phyloP scores from a whole-genome alignment of 2,888 invertebrate genomes.

The Macaria notata region DNA sequence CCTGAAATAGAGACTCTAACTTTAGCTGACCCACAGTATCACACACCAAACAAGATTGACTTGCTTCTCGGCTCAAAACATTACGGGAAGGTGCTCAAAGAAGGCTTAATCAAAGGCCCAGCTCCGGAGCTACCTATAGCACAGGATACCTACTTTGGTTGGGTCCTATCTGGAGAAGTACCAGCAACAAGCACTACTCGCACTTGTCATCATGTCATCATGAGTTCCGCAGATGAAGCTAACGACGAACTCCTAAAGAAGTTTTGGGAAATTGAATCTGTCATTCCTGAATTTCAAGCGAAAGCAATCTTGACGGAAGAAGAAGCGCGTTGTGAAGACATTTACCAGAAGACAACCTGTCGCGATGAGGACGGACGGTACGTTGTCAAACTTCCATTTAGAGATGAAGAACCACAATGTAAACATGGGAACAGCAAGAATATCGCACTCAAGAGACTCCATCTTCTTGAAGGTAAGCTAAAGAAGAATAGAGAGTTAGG shows the following conservation, averaged over 20 bases:
- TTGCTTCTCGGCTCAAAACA: too few relatives aligned
- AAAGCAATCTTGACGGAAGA: not conserved
- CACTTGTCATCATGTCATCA: not conserved
- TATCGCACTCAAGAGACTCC: not conserved
- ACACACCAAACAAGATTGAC: too few relatives aligned
- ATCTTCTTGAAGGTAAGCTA: not conserved
- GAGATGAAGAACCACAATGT: not conserved
- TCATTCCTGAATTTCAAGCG: not conserved
- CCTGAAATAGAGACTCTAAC: not conserved
- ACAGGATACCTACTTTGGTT: too few relatives aligned
- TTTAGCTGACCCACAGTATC: too few relatives aligned
- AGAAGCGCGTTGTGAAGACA: not conserved
- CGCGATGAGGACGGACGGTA: too few relatives aligned
- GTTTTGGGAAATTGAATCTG: constrained; percentile 3
- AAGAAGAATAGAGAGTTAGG: not conserved
- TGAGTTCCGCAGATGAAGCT: too few relatives aligned
- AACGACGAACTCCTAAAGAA: not conserved
- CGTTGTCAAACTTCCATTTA: constrained; percentile 1
- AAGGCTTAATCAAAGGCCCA: too few relatives aligned
- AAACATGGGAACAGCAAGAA: not conserved
- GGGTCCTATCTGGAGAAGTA: too few relatives aligned
- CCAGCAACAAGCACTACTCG: not conserved
- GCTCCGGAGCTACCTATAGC: too few relatives aligned
- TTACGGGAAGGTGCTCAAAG: too few relatives aligned
- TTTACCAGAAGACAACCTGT: too few relatives aligned